Percentiles rank a stretch among this genome's conserved stretches.
Conservation (phyloP, 2,113 vertebrate genomes). For the Engystomops pustulosus region DNA sequence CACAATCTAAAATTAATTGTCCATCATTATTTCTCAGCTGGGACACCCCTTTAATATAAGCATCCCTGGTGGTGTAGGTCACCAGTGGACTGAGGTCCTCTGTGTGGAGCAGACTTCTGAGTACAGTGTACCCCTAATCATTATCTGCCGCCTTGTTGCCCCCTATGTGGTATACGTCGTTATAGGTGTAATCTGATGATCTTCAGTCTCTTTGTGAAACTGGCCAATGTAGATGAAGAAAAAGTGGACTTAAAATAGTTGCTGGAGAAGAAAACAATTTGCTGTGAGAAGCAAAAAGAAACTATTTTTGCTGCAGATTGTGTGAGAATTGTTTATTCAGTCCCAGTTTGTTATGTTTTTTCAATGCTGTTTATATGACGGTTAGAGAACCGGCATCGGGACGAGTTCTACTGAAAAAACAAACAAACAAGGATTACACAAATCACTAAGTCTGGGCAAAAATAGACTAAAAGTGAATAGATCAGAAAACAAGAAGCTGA, state of each 20-base stretch:
- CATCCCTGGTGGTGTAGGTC: too few relatives aligned
- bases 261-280: background rate
- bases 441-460: background rate
- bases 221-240: background rate
- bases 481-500: background rate
- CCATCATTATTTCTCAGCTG: too few relatives aligned
- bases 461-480: background rate
- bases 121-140: too few relatives aligned
- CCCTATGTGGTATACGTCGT: too few relatives aligned
- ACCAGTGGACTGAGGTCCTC: too few relatives aligned
- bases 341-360: conserved; percentile 32
- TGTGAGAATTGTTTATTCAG: conserved; percentile 46
- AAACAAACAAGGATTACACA: conserved; percentile 26
- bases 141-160: too few relatives aligned
- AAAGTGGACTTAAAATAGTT: conserved; percentile 22
- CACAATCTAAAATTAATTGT: too few relatives aligned
- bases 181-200: too few relatives aligned
- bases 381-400: conserved; percentile 20
- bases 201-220: background rate
- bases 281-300: conserved; percentile 34
- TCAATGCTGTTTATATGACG: conserved; percentile 26
- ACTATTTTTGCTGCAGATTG: conserved; percentile 32
- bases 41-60: too few relatives aligned
- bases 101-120: too few relatives aligned
- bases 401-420: background rate